Evolutionary conservation across 2,797 vertebrate genomes (phyloP).

Genomic region (Chrysocyon brachyurus): DNA sequence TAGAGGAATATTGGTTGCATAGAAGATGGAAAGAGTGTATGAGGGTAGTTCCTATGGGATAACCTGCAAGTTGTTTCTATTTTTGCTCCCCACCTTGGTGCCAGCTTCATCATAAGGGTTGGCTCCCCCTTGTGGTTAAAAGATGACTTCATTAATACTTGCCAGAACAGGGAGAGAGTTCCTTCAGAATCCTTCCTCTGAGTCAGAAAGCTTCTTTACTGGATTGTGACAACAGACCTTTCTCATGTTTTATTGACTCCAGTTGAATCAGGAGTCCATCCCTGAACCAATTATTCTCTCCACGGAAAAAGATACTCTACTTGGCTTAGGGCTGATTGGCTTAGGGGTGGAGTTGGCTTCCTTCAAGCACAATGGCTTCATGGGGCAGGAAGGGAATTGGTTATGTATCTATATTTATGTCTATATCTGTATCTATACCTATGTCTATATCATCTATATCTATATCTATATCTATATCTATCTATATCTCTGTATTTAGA

Average conservation of each 20-base stretch:
- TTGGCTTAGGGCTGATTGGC: not conserved
- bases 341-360: not conserved
- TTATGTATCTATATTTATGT: not conserved
- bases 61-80: not conserved
- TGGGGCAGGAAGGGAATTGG: not conserved
- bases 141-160: not conserved
- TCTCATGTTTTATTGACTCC: not conserved
- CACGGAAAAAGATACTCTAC: not conserved
- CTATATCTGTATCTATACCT: not conserved
- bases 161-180: not conserved
- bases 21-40: not conserved
- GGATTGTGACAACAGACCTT: not conserved
- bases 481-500: not conserved
- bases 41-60: not conserved
- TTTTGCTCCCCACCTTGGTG: not conserved
- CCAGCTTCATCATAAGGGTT: not conserved
- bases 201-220: not conserved
- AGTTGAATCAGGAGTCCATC: not conserved
- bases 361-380: not conserved
- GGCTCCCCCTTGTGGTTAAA: constrained; percentile 67
- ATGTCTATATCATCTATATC: not conserved
- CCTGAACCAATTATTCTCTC: not conserved
- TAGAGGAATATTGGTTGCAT: not conserved
- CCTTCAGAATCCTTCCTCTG: not conserved
- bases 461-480: not conserved